Base-by-base conservation (phyloP, 2,888 invertebrate species). In the Baronia brevicornis region DNA sequence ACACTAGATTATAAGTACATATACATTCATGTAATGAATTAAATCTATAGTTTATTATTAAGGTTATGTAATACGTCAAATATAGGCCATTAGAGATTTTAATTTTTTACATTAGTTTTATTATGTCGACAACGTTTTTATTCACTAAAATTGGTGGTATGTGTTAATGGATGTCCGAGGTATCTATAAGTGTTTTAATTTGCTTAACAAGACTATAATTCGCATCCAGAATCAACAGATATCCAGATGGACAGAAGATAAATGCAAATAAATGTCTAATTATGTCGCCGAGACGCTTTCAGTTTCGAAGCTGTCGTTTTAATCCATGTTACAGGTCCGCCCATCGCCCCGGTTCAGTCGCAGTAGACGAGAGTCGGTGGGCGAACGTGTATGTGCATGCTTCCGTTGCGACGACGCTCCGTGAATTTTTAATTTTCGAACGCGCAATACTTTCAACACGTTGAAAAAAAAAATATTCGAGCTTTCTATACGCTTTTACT, bases 351-450 rank as follows among this genome's bases (percentile, higher is more conserved):
- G 27, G 30, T 60, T 55, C 56, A 50, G 41, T 46, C 48, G 36
- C 45, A 19, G 22, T 19, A 13, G 28, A 32, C 12, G 11, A 15
- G 11, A 14, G 34, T 27, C 8, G 30, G 10, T 9, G 38, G 19
- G 12, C 31, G 33, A 30, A 30, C 33, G 38, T 31, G 15, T 19
- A 14, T 15, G 3, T 9, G 19, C 23, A 19, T 12, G 5, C 28
- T 11, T 5, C 6, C n/a, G n/a, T n/a, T n/a, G n/a, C n/a, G n/a
- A 6, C 7, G 2, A 8, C 10, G 26, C 53, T 34, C 50, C 67
- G 72, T 77, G 61, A 72, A 78, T 78, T 73, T 71, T 78, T 74
- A 77, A 77, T 77, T 50, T 48, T 54, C 56, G 51, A 54, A 49
- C 28, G 21, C 31, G 31, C 11, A 17, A 27, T 22, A 15, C 17